Percentiles rank a stretch among this genome's conserved stretches.
Conservation (phyloP, 2,113 vertebrate genomes). For the Scophthalmus maximus region DNA sequence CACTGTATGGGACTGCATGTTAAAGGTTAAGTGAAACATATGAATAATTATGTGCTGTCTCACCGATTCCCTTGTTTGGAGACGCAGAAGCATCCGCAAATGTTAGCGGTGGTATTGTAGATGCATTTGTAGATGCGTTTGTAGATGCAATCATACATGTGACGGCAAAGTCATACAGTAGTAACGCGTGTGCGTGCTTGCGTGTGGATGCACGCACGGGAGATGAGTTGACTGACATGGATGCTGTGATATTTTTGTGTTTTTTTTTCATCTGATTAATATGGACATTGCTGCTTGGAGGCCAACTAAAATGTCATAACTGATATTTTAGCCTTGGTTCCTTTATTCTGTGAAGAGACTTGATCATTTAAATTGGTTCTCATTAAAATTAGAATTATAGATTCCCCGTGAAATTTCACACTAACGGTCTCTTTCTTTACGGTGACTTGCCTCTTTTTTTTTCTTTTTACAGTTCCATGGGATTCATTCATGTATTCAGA, state of each 20-base stretch:
- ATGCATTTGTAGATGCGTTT: slow-evolving; percentile 51
- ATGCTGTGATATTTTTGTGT: slow-evolving; percentile 62
- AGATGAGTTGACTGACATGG: slow-evolving; percentile 67
- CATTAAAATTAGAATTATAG: neutral
- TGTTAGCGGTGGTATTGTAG: slow-evolving; percentile 52
- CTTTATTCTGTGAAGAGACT: neutral
- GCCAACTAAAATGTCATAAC: slow-evolving; percentile 65
- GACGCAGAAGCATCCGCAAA: slow-evolving; percentile 64
- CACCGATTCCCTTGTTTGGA: slow-evolving; percentile 69
- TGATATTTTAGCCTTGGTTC: slow-evolving; percentile 26
- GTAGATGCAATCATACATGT: slow-evolving; percentile 55
- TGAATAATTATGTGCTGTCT: slow-evolving; percentile 76
- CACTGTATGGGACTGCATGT: slow-evolving; percentile 67
- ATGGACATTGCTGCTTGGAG: slow-evolving; percentile 60
- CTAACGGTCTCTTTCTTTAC: slow-evolving; percentile 5
- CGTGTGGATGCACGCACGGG: slow-evolving; percentile 30
- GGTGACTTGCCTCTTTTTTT: too few relatives aligned
- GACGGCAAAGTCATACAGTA: slow-evolving; percentile 3
- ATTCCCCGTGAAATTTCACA: neutral
- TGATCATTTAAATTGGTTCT: neutral
- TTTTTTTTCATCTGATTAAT: slow-evolving; percentile 57
- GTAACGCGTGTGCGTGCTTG: slow-evolving; percentile 24
- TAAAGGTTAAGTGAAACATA: slow-evolving; percentile 82
- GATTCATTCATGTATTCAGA: slow-evolving; percentile 15
- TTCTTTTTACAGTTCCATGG: too few relatives aligned